Evolutionary conservation across 2,797 vertebrate genomes (phyloP), one percentile per base, ranked within the genome.

Genomic region (Labroides dimidiatus): DNA sequence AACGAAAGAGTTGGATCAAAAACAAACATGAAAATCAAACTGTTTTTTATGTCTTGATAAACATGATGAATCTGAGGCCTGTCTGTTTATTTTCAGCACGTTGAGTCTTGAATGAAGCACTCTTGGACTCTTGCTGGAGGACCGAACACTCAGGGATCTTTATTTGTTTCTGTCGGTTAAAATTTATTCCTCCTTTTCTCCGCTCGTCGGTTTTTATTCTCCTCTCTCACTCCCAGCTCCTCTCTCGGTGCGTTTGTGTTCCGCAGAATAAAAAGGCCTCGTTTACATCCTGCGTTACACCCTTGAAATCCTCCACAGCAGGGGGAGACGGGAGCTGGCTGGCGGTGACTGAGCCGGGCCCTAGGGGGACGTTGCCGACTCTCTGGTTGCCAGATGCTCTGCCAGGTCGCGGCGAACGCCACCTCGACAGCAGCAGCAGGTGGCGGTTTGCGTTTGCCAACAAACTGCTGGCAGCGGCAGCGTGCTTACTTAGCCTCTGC

Each of bases 401-500:
- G 84, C 84, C 87, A 82, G 85, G 81, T 84, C 82, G 80, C 50
- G 37, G 75, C 70, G 17, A 33, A 55, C 76, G 65, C 56, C 79
- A 60, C 81, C 72, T 83, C 77, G 51, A 80, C 79, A 88, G 77
- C 79, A 56, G 82, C 81, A 82, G 88, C 90, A 91, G 90, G 90
- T 89, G 88, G 87, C 64, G 63, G 43, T 56, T 45, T 54, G 53
- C 72, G 37, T 76, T 66, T 89, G 89, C 90, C 89, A 90, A 87
- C 80, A 87, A 85, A 75, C 69, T 84, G 84, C 86, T 90, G 90
- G 90, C 90, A 85, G 77, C 52, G 16, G 69, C 30, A 15, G 59
- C 50, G 49, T 15, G 80, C 85, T 86, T 84, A 86, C 84, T 90
- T 91, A 89, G 84, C 87, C 82, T 84, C 67, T 75, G 81, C 87